Conservation (phyloP, 1,140 invertebrate species). For the Drosophila ohnishii region DNA sequence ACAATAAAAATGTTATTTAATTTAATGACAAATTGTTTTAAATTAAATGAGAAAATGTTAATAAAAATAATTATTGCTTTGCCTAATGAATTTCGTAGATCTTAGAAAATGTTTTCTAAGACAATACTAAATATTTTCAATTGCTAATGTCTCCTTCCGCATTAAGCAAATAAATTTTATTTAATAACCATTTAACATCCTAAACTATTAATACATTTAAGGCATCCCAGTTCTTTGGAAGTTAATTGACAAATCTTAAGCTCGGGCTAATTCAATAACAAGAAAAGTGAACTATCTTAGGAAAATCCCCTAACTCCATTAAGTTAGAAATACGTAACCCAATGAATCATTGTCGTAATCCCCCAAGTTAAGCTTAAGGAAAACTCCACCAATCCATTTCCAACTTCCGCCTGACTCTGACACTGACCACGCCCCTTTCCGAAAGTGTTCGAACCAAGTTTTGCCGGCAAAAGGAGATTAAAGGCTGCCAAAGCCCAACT, state of each 20-base stretch:
- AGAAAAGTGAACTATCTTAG: neutral
- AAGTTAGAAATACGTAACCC: slow-evolving; percentile 13
- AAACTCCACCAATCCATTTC: slow-evolving; percentile 41
- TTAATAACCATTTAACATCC: neutral
- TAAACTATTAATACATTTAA: neutral
- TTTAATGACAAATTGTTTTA: neutral
- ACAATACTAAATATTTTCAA: neutral
- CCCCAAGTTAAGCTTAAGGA: slow-evolving; percentile 16
- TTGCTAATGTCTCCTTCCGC: neutral
- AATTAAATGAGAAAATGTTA: neutral
- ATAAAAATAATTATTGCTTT: neutral
- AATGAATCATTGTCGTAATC: slow-evolving; percentile 42
- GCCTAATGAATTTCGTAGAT: too few species aligned
- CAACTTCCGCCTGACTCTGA: slow-evolving; percentile 34
- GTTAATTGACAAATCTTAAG: slow-evolving; percentile 1
- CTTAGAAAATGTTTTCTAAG: neutral
- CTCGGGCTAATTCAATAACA: neutral
- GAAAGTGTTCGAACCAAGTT: slow-evolving; percentile 43
- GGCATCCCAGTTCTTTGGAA: neutral
- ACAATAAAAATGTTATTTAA: neutral
- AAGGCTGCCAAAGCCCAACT: slow-evolving; percentile 12
- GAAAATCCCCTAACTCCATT: slow-evolving; percentile 3
- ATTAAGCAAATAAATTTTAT: neutral
- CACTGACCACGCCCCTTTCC: slow-evolving; percentile 30
- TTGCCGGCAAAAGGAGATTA: slow-evolving; percentile 39